These are phyloP conservation scores for Zoroaster sp. DNA, from an alignment of 53 echinoderm and acorn worm genomes.

Conservation along the genomic window DNA sequence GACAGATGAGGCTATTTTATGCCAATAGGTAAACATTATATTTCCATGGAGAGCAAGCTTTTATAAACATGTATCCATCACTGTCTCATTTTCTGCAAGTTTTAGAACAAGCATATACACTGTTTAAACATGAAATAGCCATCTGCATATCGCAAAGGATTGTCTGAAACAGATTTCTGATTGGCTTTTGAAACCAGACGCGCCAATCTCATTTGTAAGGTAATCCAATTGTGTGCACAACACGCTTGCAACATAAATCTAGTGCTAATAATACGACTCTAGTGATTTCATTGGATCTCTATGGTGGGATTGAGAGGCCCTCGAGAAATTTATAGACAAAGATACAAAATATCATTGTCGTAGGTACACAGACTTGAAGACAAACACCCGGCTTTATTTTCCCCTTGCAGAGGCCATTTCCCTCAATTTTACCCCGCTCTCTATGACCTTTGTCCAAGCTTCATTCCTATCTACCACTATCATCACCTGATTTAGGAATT, in stretches of 20 bases:
- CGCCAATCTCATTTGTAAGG: slow-evolving; percentile 59
- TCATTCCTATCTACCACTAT: too few relatives aligned
- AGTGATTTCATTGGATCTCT: neutral
- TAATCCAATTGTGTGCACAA: slow-evolving; percentile 58
- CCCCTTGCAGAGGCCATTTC: neutral
- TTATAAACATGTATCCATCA: too few relatives aligned
- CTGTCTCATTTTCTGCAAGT: too few relatives aligned
- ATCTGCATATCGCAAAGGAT: neutral
- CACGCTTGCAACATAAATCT: slow-evolving; percentile 58
- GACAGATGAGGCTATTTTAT: too few relatives aligned
- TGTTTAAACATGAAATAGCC: neutral
- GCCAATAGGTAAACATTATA: too few relatives aligned
- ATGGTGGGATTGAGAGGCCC: neutral
- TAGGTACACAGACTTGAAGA: neutral
- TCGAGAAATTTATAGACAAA: neutral
- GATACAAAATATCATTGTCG: neutral
- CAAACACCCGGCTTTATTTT: neutral
- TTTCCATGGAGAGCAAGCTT: too few relatives aligned
- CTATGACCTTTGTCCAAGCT: neutral
- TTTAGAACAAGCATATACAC: neutral
- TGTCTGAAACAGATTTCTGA: slow-evolving; percentile 26
- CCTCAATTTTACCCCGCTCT: neutral
- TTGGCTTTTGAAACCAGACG: slow-evolving; percentile 62
- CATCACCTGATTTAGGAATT: too few relatives aligned
- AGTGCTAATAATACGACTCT: slow-evolving; percentile 43